Conservation (phyloP, 2,797 vertebrate species). For the Acrossocheilus fasciatus region DNA sequence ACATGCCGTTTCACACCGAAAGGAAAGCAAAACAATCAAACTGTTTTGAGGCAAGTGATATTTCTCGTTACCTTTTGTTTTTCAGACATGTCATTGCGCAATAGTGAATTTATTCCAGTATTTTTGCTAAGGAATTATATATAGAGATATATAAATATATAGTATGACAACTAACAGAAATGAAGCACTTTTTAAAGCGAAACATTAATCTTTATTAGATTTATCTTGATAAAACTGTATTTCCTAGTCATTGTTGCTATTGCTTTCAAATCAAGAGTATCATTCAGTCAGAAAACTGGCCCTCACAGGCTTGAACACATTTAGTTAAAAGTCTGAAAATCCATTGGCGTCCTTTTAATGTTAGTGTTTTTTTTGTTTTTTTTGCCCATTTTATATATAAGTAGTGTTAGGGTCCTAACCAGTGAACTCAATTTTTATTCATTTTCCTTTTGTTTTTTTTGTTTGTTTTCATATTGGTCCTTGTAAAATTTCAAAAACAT, state of each 20-base stretch:
- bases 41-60: constrained; percentile 70
- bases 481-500: constrained; percentile 19
- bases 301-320: constrained; percentile 26
- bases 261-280: constrained; percentile 39
- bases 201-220: constrained; percentile 76
- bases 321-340: constrained; percentile 21
- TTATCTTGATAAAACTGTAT: constrained; percentile 60
- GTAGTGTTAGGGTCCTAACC: not conserved
- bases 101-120: constrained; percentile 80
- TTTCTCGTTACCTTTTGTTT: constrained; percentile 66
- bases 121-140: constrained; percentile 80
- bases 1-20: constrained; percentile 72
- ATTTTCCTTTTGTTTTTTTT: not conserved
- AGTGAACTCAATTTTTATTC: not conserved
- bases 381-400: not conserved
- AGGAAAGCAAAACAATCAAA: constrained; percentile 70
- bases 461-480: constrained; percentile 9
- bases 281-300: constrained; percentile 35
- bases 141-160: constrained; percentile 81
- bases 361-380: not conserved
- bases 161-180: constrained; percentile 81
- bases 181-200: constrained; percentile 82
- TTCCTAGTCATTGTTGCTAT: constrained; percentile 45
- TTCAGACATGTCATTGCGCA: constrained; percentile 68
- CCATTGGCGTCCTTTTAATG: not conserved